Evolutionary conservation across 2,113 vertebrate species (phyloP).

Genomic region (Rhizomys pruinosus): DNA sequence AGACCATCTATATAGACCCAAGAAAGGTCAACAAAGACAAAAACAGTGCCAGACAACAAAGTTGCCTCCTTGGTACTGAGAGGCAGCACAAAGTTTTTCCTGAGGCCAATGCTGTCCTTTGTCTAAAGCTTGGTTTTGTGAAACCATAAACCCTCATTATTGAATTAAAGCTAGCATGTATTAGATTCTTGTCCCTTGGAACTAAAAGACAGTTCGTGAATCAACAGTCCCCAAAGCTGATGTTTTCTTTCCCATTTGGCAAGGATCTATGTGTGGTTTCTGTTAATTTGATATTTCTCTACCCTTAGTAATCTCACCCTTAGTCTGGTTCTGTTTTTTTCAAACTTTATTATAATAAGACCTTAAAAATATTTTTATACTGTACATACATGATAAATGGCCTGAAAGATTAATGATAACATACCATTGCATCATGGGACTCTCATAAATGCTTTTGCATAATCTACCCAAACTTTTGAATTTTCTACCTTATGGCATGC

Average conservation of each 20-base stretch:
- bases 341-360: neutral
- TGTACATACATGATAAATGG: neutral
- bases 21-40: neutral
- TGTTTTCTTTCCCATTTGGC: neutral
- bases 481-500: neutral
- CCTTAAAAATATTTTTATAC: neutral
- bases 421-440: neutral
- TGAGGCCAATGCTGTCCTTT: neutral
- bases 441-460: neutral
- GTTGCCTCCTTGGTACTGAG: too few relatives aligned
- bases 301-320: neutral
- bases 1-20: neutral
- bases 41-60: neutral
- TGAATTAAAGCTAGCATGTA: neutral
- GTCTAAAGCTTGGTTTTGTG: neutral
- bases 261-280: neutral
- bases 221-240: neutral
- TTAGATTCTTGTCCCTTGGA: neutral
- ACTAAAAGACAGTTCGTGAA: neutral
- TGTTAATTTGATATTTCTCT: neutral
- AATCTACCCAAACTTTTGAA: constrained; percentile 18
- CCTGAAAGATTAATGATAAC: neutral
- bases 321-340: neutral
- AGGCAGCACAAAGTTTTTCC: neutral
- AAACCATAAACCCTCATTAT: neutral